Conservation (phyloP, 2,797 vertebrate species). For the Syngnathus rostellatus region DNA sequence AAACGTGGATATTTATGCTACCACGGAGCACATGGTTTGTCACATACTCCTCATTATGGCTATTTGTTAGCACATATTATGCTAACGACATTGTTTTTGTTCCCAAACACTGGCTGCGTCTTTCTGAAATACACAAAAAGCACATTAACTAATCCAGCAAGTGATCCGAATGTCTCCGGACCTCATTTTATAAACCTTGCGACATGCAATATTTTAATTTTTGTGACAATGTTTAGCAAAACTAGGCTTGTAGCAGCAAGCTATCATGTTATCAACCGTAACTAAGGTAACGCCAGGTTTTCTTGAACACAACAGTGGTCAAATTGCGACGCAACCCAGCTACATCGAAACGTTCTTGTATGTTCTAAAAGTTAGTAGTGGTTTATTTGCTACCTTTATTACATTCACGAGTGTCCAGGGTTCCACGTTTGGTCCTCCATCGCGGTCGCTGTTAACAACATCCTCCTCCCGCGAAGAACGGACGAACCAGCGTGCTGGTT, state of each 20-base stretch:
- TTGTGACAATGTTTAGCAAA: not conserved
- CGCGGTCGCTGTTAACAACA: constrained; percentile 28
- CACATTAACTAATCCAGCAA: not conserved
- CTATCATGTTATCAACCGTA: constrained; percentile 1
- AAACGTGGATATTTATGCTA: not conserved
- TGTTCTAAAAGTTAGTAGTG: not conserved
- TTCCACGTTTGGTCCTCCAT: constrained; percentile 19
- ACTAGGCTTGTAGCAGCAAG: not conserved
- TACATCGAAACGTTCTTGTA: not conserved
- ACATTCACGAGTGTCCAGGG: constrained; percentile 21
- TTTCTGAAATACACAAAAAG: not conserved
- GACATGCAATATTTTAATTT: not conserved
- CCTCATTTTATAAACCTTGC: no score
- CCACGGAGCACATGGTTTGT: no score
- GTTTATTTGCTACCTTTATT: constrained; percentile 41
- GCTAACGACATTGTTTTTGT: not conserved
- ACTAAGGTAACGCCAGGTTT: not conserved
- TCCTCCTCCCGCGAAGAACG: constrained; percentile 16
- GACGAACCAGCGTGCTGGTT: not conserved
- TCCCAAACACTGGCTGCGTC: not conserved
- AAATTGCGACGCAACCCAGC: not conserved
- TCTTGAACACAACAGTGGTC: not conserved
- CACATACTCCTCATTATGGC: not conserved
- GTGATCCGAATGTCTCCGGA: not conserved
- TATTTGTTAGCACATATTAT: not conserved